Evolutionary conservation across 2,888 invertebrate genomes (phyloP).

Genomic region (Cactoblastis cactorum): DNA sequence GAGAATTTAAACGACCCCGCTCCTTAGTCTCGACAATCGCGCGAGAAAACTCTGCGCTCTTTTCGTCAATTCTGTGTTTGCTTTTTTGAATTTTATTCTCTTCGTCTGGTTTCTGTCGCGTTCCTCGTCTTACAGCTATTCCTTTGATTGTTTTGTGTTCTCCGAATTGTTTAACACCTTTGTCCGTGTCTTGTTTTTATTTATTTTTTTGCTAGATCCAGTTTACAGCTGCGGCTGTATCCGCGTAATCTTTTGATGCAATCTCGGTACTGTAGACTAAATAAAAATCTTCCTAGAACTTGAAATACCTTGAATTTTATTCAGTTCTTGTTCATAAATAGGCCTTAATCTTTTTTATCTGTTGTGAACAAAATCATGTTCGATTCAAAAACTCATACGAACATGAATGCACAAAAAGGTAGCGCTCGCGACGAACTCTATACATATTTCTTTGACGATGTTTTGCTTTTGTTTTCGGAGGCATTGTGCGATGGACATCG

Average conservation of each 20-base stretch:
- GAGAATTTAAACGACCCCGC: conserved; percentile 66
- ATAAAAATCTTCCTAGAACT: too few relatives aligned
- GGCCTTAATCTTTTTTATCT: neutral
- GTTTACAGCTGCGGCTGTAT: neutral
- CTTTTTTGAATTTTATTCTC: conserved; percentile 27
- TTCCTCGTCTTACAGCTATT: conserved; percentile 27
- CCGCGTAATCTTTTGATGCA: neutral
- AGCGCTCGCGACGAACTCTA: conserved; percentile 40
- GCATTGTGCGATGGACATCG: conserved; percentile 62
- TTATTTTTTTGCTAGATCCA: conserved; percentile 4
- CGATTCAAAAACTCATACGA: neutral
- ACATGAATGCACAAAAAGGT: conserved; percentile 21
- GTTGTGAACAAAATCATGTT: neutral
- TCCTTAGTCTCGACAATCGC: conserved; percentile 37
- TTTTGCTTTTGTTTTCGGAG: conserved; percentile 51
- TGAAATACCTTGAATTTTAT: neutral
- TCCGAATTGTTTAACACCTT: conserved; percentile 11
- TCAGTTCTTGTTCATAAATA: neutral
- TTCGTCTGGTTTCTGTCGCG: conserved; percentile 34
- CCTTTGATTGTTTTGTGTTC: conserved; percentile 10
- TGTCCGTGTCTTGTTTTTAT: conserved; percentile 1
- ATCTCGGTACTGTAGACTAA: too few relatives aligned
- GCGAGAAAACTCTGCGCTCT: conserved; percentile 44
- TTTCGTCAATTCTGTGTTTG: conserved; percentile 36
- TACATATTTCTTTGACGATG: conserved; percentile 27